phyloP scores from a whole-genome alignment of 1,140 invertebrate species.

The Agrypnia vestita region DNA sequence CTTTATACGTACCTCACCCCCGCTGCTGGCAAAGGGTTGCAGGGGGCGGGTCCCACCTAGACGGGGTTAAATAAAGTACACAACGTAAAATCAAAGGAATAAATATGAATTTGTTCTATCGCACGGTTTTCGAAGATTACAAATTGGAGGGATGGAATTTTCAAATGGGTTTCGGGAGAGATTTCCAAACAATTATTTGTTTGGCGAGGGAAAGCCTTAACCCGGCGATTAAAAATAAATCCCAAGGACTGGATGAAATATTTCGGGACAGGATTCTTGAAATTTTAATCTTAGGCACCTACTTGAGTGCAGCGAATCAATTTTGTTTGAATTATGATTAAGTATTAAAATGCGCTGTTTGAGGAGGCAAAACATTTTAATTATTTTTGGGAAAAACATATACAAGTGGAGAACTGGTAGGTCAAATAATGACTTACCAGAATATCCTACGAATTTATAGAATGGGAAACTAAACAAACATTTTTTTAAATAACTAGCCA shows the following conservation, averaged over 20 bases:
- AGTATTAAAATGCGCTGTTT: conserved; percentile 4
- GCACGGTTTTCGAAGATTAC: conserved; percentile 60
- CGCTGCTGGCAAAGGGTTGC: conserved; percentile 50
- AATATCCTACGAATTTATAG: too few relatives aligned
- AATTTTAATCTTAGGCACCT: conserved; percentile 21
- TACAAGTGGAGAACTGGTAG: too few relatives aligned
- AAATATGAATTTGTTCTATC: conserved; percentile 61
- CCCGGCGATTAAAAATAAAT: conserved; percentile 52
- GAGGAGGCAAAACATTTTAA: background rate
- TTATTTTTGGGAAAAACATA: conserved; percentile 3
- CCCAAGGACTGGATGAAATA: conserved; percentile 36
- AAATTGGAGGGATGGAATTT: conserved; percentile 59
- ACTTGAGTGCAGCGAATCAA: conserved; percentile 28
- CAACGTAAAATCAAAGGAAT: conserved; percentile 61
- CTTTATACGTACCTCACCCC: conserved; percentile 48
- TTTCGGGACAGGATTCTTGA: conserved; percentile 31
- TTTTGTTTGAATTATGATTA: conserved; percentile 29
- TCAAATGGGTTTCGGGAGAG: conserved; percentile 55
- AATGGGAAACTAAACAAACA: too few relatives aligned
- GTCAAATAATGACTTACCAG: too few relatives aligned
- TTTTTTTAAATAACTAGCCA: too few relatives aligned
- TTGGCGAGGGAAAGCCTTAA: conserved; percentile 50
- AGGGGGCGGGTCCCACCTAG: conserved; percentile 33
- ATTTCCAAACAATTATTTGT: conserved; percentile 61
- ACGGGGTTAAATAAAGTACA: conserved; percentile 56